These are phyloP conservation scores for Paralichthys olivaceus DNA, from an alignment of 2,113 vertebrate species.

Conservation along the genomic window DNA sequence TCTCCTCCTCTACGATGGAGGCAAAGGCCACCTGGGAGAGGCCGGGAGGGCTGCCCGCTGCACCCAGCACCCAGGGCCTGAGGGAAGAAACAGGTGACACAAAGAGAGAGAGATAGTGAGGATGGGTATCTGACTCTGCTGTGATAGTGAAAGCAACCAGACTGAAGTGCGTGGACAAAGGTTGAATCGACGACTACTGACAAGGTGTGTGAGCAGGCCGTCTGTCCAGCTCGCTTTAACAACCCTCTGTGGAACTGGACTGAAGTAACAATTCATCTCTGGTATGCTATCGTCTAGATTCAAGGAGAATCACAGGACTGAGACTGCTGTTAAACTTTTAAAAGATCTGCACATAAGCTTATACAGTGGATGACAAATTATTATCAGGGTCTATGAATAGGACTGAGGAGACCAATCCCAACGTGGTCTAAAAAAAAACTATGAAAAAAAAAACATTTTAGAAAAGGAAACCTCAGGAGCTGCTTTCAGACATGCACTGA, in stretches of 20 bases:
- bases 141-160: slow-evolving; percentile 21
- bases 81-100: slow-evolving; percentile 14
- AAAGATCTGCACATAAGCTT: not conserved
- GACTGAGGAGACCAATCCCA: no score
- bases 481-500: no score
- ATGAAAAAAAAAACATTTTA: no score
- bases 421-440: not conserved
- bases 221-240: slow-evolving; percentile 25
- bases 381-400: no score
- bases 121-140: slow-evolving; percentile 12
- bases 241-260: not conserved
- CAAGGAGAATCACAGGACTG: not conserved
- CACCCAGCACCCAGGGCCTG: slow-evolving; percentile 92
- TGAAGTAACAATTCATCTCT: not conserved
- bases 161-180: slow-evolving; percentile 21
- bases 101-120: not conserved
- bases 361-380: no score
- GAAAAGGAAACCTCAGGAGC: no score
- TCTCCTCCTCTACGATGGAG: slow-evolving; percentile 94
- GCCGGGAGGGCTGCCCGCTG: slow-evolving; percentile 78
- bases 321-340: not conserved
- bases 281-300: not conserved
- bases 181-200: slow-evolving; percentile 36
- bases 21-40: slow-evolving; percentile 88
- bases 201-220: slow-evolving; percentile 25